A percentile compares a stretch with the other conserved stretches of the same genome.
These are phyloP conservation scores for Pyrgilauda ruficollis DNA, from an alignment of 2,113 vertebrate genomes.

Conservation along the genomic window DNA sequence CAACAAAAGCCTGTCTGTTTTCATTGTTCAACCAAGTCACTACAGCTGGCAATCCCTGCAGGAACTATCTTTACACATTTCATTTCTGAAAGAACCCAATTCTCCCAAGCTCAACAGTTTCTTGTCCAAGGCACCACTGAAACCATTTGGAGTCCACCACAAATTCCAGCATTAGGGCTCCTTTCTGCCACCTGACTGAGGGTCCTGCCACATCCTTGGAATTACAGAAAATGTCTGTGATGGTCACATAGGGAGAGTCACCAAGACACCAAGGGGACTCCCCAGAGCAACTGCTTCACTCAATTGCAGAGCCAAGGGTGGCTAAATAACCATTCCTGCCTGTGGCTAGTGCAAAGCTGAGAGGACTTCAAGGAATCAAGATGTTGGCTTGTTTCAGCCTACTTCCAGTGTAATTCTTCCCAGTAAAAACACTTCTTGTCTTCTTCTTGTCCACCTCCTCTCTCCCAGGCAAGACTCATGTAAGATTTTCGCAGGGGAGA, in stretches of 20 bases:
- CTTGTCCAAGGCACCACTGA: neutral
- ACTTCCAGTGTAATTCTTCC: neutral
- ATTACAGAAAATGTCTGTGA: neutral
- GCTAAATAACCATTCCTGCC: neutral
- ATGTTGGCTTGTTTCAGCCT: neutral
- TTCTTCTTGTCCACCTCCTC: neutral
- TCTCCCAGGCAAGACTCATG: neutral
- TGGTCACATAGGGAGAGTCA: neutral
- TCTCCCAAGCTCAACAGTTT: neutral
- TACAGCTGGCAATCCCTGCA: neutral
- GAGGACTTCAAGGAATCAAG: neutral
- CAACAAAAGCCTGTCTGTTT: conserved; percentile 39
- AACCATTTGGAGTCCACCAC: neutral
- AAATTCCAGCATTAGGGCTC: neutral
- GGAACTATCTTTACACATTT: neutral
- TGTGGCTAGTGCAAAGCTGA: neutral
- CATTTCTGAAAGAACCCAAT: neutral
- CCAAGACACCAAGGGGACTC: neutral
- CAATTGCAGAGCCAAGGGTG: neutral
- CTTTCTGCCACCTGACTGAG: neutral
- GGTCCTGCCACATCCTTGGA: too few relatives aligned
- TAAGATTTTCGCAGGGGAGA: neutral
- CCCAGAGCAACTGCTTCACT: neutral
- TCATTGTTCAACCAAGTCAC: conserved; percentile 45
- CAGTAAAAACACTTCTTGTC: neutral